A percentile compares a stretch with the other conserved stretches of the same genome.
Conservation (phyloP, 2,888 invertebrate species). For the Torymus aiolomorphi region DNA sequence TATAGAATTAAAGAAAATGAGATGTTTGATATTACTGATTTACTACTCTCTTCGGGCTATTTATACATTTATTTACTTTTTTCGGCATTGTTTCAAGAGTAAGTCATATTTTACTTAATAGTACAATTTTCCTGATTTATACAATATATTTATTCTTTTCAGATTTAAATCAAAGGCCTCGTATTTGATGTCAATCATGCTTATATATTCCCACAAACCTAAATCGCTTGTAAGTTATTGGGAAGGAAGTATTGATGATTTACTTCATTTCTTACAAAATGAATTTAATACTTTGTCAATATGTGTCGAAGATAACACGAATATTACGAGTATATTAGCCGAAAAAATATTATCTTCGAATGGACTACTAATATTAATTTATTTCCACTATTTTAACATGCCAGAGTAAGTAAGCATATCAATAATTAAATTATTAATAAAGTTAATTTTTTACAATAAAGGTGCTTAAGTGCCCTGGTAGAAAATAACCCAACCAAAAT, state of each 20-base stretch:
- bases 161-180: constrained; percentile 1
- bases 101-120: neutral
- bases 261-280: neutral
- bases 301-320: neutral
- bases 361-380: neutral
- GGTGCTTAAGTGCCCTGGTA: too few species aligned
- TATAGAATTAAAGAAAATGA: constrained; percentile 9
- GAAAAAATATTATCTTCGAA: neutral
- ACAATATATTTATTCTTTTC: neutral
- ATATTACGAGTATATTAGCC: neutral
- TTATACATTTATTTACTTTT: constrained; percentile 13
- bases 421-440: too few species aligned
- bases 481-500: too few species aligned
- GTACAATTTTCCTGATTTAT: neutral
- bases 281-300: too few species aligned
- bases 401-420: constrained; percentile 1
- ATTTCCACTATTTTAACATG: neutral
- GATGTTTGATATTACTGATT: neutral
- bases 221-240: constrained; percentile 4
- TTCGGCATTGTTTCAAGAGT: neutral
- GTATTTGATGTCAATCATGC: neutral
- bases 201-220: neutral
- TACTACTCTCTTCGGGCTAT: constrained; percentile 1
- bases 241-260: neutral
- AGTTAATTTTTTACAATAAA: too few species aligned